These are phyloP conservation scores for Leptobrachium leishanense DNA, from an alignment of 2,113 vertebrate species.

Conservation along the genomic window DNA sequence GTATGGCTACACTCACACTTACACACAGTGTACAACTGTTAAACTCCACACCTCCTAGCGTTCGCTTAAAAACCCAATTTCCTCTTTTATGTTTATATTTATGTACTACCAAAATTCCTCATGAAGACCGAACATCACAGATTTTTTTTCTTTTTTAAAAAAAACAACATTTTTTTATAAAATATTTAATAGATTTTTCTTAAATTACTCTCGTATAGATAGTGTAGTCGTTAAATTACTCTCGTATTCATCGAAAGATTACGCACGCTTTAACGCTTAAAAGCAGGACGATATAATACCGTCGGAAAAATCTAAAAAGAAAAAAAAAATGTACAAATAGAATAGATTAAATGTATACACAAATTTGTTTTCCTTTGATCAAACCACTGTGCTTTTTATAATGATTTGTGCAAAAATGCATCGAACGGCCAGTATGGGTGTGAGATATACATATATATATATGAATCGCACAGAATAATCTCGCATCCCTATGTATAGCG, in stretches of 20 bases:
- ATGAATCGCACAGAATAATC: neutral
- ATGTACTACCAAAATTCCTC: too few species aligned
- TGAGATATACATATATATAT: neutral
- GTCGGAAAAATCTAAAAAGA: neutral
- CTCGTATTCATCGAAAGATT: too few species aligned
- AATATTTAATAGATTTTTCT: too few species aligned
- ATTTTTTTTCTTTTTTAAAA: too few species aligned
- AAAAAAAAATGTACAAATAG: neutral
- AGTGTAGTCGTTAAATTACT: too few species aligned
- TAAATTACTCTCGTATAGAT: too few species aligned
- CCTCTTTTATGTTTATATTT: neutral
- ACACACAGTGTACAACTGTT: constrained; percentile 60
- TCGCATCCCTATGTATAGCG: too few species aligned
- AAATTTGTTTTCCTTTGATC: neutral
- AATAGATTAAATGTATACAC: neutral
- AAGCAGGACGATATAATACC: too few species aligned
- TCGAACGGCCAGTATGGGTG: neutral
- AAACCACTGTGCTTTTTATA: neutral
- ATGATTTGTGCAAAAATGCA: neutral
- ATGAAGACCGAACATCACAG: too few species aligned
- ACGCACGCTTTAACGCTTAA: too few species aligned
- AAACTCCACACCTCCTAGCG: constrained; percentile 54
- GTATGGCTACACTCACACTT: constrained; percentile 53
- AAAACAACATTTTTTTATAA: too few species aligned
- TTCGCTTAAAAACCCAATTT: constrained; percentile 23